Percentiles rank a stretch among this genome's conserved stretches.
Evolutionary conservation across 2,113 vertebrate species (phyloP).

Genomic region (Myanophis thanlyinensis): DNA sequence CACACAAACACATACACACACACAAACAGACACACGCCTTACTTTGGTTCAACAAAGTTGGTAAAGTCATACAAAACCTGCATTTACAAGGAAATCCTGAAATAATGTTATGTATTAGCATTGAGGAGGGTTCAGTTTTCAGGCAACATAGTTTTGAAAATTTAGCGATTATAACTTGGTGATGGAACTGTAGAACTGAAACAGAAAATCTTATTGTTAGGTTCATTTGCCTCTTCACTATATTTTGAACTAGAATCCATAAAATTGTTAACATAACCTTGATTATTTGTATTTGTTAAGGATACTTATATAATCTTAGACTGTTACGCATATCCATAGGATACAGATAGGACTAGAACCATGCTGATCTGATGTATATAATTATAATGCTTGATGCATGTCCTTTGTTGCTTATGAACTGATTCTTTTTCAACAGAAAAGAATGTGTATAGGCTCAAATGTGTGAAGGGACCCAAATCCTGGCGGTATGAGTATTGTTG

Average conservation of each 20-base stretch:
- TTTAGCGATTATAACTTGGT: background rate
- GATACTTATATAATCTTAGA: background rate
- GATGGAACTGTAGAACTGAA: background rate
- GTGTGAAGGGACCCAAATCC: background rate
- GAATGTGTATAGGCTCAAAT: background rate
- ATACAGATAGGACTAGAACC: background rate
- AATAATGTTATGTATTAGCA: background rate
- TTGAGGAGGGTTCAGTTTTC: background rate
- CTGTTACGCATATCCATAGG: background rate
- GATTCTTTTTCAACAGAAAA: background rate
- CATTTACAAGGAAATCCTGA: background rate
- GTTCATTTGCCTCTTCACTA: background rate
- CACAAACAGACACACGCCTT: too few species aligned
- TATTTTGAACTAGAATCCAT: background rate
- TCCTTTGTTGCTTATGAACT: background rate
- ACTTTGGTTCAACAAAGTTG: background rate
- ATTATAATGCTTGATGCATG: background rate
- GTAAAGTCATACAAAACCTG: background rate
- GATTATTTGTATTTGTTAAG: background rate
- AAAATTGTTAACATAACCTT: background rate
- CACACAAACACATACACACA: too few species aligned
- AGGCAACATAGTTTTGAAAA: background rate
- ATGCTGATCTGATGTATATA: background rate
- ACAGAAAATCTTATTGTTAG: background rate
- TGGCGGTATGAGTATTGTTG: background rate